Percentiles rank a stretch among this genome's conserved stretches.
These are phyloP conservation scores for Phortica okadai DNA, from an alignment of 2,888 invertebrate species.

Conservation along the genomic window DNA sequence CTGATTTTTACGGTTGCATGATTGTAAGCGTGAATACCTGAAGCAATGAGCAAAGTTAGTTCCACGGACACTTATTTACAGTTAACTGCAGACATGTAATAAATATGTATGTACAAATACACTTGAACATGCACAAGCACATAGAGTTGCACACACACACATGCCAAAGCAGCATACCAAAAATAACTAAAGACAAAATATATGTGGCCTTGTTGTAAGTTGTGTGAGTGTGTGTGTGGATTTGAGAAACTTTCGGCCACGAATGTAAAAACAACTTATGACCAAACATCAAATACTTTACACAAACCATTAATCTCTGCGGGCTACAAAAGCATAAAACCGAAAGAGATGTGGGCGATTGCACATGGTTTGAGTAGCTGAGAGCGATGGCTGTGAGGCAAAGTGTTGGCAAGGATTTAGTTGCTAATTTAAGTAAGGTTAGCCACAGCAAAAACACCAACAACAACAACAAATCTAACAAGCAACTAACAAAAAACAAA, in stretches of 20 bases:
- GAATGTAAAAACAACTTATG: constrained; percentile 31
- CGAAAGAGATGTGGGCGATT: neutral
- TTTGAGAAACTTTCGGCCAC: constrained; percentile 15
- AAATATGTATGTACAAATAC: neutral
- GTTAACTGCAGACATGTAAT: constrained; percentile 17
- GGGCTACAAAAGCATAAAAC: constrained; percentile 1
- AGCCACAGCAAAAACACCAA: constrained; percentile 18
- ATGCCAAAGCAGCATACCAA: neutral
- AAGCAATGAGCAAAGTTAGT: neutral
- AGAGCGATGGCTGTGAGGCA: neutral
- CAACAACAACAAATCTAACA: neutral
- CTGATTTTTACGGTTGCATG: neutral
- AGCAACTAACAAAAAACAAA: neutral
- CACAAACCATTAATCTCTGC: constrained; percentile 31
- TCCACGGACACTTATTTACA: constrained; percentile 18
- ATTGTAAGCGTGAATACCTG: neutral
- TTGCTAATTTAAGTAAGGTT: constrained; percentile 35
- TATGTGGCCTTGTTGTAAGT: constrained; percentile 11
- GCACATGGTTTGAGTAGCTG: neutral
- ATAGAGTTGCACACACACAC: neutral
- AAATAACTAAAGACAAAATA: neutral
- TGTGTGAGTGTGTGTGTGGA: neutral
- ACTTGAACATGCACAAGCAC: neutral
- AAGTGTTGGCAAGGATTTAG: constrained; percentile 7
- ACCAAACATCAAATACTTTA: constrained; percentile 32